Evolutionary conservation across 2,888 invertebrate species (phyloP).

Genomic region (Hirtodrosophila histrioides): DNA sequence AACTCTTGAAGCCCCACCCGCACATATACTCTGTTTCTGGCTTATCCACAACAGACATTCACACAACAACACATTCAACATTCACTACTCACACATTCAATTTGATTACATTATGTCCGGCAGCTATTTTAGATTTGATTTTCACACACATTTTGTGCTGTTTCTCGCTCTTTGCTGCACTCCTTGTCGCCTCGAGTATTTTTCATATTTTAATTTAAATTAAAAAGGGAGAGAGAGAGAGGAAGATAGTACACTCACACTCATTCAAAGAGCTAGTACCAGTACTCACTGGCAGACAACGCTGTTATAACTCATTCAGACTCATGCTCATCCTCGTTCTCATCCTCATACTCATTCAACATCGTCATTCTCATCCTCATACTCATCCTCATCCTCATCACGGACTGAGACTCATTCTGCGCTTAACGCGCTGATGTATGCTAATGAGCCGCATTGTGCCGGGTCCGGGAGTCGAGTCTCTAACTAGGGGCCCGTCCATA

Average conservation of each 20-base stretch:
- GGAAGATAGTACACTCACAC: slow-evolving; percentile 13
- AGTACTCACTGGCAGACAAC: slow-evolving; percentile 39
- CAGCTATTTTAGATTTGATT: slow-evolving; percentile 80
- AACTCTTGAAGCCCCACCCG: slow-evolving; percentile 10
- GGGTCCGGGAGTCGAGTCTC: slow-evolving; percentile 37
- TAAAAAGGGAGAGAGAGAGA: slow-evolving; percentile 44
- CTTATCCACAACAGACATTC: background rate
- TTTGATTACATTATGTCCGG: slow-evolving; percentile 75
- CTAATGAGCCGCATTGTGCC: slow-evolving; percentile 77
- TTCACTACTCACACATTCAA: slow-evolving; percentile 41
- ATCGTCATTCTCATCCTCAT: slow-evolving; percentile 4
- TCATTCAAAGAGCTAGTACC: slow-evolving; percentile 13
- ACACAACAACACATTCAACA: background rate
- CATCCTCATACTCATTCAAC: slow-evolving; percentile 14
- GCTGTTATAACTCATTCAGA: slow-evolving; percentile 66
- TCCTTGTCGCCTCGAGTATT: slow-evolving; percentile 52
- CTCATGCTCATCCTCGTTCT: slow-evolving; percentile 34
- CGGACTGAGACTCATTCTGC: slow-evolving; percentile 36
- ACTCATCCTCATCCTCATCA: slow-evolving; percentile 8
- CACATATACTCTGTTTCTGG: background rate
- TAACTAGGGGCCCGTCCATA: slow-evolving; percentile 62
- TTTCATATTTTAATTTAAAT: slow-evolving; percentile 80
- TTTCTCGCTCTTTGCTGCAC: slow-evolving; percentile 17
- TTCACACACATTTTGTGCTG: slow-evolving; percentile 51
- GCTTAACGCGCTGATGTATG: slow-evolving; percentile 79